Evolutionary conservation across 2,888 invertebrate genomes (phyloP).

Genomic region (Drosophila putrida): DNA sequence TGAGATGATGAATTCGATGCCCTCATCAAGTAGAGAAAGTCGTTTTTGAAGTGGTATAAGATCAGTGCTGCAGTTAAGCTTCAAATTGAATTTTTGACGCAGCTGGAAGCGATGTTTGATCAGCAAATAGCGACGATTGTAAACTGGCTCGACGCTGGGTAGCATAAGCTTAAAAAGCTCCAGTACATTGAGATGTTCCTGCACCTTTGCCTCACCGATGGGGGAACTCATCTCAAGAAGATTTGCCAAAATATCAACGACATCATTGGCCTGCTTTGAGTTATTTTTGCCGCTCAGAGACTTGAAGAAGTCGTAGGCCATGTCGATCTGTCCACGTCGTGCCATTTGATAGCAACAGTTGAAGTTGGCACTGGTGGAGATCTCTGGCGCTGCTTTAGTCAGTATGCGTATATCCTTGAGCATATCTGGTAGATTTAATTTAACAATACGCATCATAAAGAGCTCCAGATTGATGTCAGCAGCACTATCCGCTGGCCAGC

Average conservation of each 20-base stretch:
- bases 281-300: slow-evolving; percentile 67
- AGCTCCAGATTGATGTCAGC: slow-evolving; percentile 81
- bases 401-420: slow-evolving; percentile 82
- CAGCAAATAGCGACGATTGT: slow-evolving; percentile 63
- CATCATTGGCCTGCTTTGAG: slow-evolving; percentile 66
- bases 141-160: slow-evolving; percentile 49
- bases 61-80: slow-evolving; percentile 54
- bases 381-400: slow-evolving; percentile 82
- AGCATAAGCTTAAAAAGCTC: slow-evolving; percentile 82
- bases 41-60: slow-evolving; percentile 64
- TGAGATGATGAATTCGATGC: slow-evolving; percentile 73
- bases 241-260: slow-evolving; percentile 71
- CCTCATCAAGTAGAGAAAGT: slow-evolving; percentile 67
- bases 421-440: slow-evolving; percentile 84
- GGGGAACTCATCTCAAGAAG: slow-evolving; percentile 65
- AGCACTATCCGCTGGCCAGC: slow-evolving; percentile 82
- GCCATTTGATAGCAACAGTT: slow-evolving; percentile 84
- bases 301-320: slow-evolving; percentile 80
- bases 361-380: slow-evolving; percentile 80
- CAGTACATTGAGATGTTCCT: slow-evolving; percentile 71
- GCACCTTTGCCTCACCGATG: slow-evolving; percentile 44
- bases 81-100: slow-evolving; percentile 70
- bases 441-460: slow-evolving; percentile 83
- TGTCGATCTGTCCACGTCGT: slow-evolving; percentile 80
- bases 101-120: slow-evolving; percentile 77